These are phyloP conservation scores for Achatina immaculata DNA, from an alignment of 1,140 invertebrate genomes.

Conservation along the genomic window DNA sequence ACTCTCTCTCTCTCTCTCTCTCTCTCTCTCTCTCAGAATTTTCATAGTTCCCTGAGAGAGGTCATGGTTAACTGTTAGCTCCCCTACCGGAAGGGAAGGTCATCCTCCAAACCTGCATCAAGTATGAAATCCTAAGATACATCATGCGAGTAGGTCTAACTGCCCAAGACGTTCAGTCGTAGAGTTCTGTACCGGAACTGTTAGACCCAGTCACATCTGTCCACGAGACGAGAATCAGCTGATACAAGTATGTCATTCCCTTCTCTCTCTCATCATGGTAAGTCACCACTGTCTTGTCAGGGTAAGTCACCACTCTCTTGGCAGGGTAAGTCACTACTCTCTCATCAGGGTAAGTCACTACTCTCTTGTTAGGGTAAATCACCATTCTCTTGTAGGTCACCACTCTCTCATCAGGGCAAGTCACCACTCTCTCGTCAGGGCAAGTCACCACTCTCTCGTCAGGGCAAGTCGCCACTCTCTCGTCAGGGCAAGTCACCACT, in stretches of 20 bases:
- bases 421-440: not conserved
- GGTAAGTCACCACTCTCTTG: not conserved
- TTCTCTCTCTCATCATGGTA: too few relatives aligned
- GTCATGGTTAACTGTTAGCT: too few relatives aligned
- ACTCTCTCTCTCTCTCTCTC: constrained; percentile 18
- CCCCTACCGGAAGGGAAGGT: too few relatives aligned
- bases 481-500: not conserved
- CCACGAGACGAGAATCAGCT: too few relatives aligned
- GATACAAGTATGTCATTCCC: too few relatives aligned
- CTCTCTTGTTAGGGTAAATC: not conserved
- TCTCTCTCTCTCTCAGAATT: not conserved
- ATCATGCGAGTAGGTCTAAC: too few relatives aligned
- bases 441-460: not conserved
- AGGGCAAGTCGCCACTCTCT: not conserved
- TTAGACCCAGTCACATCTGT: not conserved
- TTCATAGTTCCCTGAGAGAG: too few relatives aligned
- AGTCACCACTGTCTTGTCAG: not conserved
- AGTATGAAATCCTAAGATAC: too few relatives aligned
- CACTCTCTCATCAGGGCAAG: not conserved
- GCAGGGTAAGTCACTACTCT: not conserved
- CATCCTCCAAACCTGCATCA: too few relatives aligned
- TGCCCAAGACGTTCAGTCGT: too few relatives aligned
- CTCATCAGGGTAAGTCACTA: not conserved
- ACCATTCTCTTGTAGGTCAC: not conserved
- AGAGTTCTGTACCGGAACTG: too few relatives aligned